Percentiles rank a stretch among this genome's conserved stretches.
Evolutionary conservation across 2,797 vertebrate genomes (phyloP).

Genomic region (Nyctalus aviator): DNA sequence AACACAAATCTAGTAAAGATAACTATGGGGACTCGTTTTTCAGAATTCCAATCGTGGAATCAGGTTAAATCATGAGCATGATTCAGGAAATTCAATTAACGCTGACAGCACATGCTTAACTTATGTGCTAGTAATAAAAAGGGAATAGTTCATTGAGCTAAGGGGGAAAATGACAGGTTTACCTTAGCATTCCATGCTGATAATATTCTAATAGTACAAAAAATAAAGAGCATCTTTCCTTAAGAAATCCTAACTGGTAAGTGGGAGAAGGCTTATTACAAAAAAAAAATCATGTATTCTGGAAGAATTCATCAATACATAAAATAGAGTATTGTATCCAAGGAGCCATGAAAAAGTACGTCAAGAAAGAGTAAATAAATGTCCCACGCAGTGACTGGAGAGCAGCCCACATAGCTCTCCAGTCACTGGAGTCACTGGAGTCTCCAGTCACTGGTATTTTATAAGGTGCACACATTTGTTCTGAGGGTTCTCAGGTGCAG

Average conservation of each 20-base stretch:
- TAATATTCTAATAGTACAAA: slow-evolving; percentile 23
- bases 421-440: too few species aligned
- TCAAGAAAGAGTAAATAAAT: slow-evolving; percentile 14
- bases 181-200: background rate
- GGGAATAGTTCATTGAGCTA: background rate
- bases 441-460: too few species aligned
- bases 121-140: background rate
- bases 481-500: background rate
- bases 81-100: slow-evolving; percentile 44
- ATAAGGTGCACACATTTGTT: background rate
- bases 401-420: background rate
- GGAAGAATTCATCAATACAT: background rate
- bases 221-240: slow-evolving; percentile 11
- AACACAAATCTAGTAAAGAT: slow-evolving; percentile 34
- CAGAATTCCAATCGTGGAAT: background rate
- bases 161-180: slow-evolving; percentile 22
- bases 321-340: background rate
- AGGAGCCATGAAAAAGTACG: background rate
- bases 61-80: slow-evolving; percentile 21
- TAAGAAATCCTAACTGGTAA: background rate
- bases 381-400: background rate
- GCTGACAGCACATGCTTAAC: background rate
- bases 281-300: background rate
- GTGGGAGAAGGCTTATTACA: background rate
- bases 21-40: background rate